Percentiles rank a stretch among this genome's conserved stretches.
Evolutionary conservation across 1,140 invertebrate genomes (phyloP).

Genomic region (Drosophila novamexicana): DNA sequence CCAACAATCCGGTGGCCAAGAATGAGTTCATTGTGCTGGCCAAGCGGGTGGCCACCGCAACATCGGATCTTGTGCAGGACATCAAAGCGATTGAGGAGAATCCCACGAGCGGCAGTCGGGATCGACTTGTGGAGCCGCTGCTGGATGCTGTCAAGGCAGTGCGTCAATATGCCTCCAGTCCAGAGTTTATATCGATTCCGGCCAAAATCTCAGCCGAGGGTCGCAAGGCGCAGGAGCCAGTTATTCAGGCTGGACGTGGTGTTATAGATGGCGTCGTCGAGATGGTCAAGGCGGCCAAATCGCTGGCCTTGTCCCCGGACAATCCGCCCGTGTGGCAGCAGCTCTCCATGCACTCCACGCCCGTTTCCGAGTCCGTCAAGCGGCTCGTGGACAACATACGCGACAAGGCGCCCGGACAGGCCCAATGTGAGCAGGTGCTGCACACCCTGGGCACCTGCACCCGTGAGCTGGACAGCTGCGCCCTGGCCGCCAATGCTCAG

Average conservation of each 20-base stretch:
- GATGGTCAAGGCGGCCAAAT: slow-evolving; percentile 96
- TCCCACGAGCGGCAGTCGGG: slow-evolving; percentile 89
- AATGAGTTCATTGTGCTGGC: slow-evolving; percentile 98
- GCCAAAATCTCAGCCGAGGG: slow-evolving; percentile 94
- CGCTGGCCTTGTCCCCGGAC: slow-evolving; percentile 93
- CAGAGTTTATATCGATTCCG: slow-evolving; percentile 96
- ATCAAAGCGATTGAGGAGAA: slow-evolving; percentile 96
- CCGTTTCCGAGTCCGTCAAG: slow-evolving; percentile 98
- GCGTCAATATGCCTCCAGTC: slow-evolving; percentile 96
- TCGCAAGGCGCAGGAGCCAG: slow-evolving; percentile 92
- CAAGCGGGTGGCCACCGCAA: slow-evolving; percentile 98
- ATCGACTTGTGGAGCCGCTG: slow-evolving; percentile 93
- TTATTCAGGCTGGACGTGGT: slow-evolving; percentile 92
- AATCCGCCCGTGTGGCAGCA: slow-evolving; percentile 97
- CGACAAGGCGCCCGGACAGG: slow-evolving; percentile 97
- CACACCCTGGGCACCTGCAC: slow-evolving; percentile 91
- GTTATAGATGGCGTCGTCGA: slow-evolving; percentile 86
- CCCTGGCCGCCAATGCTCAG: slow-evolving; percentile 94
- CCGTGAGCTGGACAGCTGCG: slow-evolving; percentile 93
- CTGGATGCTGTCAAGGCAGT: slow-evolving; percentile 96
- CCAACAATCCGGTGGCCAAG: slow-evolving; percentile 96
- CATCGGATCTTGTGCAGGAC: slow-evolving; percentile 96
- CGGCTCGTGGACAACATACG: slow-evolving; percentile 95
- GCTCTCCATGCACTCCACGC: slow-evolving; percentile 96
- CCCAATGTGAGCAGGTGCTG: slow-evolving; percentile 95